Percentiles rank a stretch among this genome's conserved stretches.
Evolutionary conservation across 1,140 invertebrate genomes (phyloP).

Genomic region (Periplaneta americana): DNA sequence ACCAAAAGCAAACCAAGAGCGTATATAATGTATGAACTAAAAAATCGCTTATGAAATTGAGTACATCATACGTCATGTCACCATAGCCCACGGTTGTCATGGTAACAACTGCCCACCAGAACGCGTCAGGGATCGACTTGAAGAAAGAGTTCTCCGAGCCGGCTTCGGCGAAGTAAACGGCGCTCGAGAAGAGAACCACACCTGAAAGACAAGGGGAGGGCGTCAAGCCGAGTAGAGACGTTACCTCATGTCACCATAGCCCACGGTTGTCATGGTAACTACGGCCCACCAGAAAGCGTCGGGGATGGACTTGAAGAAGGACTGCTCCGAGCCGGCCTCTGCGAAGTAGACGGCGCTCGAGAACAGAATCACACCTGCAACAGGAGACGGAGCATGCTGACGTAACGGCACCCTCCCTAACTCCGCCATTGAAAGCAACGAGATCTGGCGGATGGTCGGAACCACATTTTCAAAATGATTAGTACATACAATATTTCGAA

Average conservation of each 20-base stretch:
- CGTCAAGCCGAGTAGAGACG: slow-evolving; percentile 21
- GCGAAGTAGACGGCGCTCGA: slow-evolving; percentile 99
- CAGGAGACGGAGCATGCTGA: no score
- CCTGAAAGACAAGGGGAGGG: slow-evolving; percentile 56
- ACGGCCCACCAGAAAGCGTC: slow-evolving; percentile 99
- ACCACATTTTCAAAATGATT: no score
- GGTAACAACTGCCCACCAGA: slow-evolving; percentile 94
- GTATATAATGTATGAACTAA: neutral
- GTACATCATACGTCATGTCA: slow-evolving; percentile 95
- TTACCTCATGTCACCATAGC: slow-evolving; percentile 97
- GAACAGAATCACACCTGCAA: slow-evolving; percentile 98
- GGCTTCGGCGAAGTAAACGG: slow-evolving; percentile 98
- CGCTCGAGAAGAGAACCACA: slow-evolving; percentile 96
- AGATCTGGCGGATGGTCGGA: no score
- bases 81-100: slow-evolving; percentile 98
- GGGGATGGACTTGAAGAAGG: slow-evolving; percentile 98
- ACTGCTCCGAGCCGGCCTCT: slow-evolving; percentile 94
- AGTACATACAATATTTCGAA: no score
- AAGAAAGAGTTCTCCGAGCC: slow-evolving; percentile 94
- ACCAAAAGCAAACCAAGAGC: neutral
- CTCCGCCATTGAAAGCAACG: no score
- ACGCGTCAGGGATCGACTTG: slow-evolving; percentile 94
- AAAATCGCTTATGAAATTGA: neutral
- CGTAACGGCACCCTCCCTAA: no score
- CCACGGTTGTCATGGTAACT: slow-evolving; percentile 98